These are phyloP conservation scores for Cyphomyrus plagiostoma DNA, from an alignment of 2,113 vertebrate genomes.

Conservation along the genomic window DNA sequence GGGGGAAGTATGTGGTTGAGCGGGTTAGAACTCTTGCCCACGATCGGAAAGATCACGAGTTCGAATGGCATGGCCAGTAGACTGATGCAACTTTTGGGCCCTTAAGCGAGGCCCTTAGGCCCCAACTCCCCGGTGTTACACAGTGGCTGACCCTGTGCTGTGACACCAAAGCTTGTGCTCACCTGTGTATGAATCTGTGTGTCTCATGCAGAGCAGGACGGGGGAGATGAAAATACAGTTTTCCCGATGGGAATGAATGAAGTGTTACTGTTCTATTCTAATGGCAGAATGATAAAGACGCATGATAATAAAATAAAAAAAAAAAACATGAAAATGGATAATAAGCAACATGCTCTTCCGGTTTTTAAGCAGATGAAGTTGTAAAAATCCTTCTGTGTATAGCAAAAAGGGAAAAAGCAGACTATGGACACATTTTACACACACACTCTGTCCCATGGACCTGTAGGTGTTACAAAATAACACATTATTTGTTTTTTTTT, in stretches of 20 bases:
- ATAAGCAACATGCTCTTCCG: background rate
- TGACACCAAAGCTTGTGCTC: background rate
- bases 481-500: background rate
- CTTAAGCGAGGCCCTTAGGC: background rate
- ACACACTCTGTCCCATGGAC: background rate
- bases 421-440: background rate
- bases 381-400: background rate
- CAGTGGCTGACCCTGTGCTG: background rate
- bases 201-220: too few relatives aligned
- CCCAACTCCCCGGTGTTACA: background rate
- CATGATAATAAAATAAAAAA: background rate
- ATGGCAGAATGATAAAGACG: background rate
- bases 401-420: background rate
- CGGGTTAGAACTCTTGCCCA: background rate
- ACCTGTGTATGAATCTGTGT: background rate
- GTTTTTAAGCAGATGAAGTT: background rate
- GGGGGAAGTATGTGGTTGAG: background rate
- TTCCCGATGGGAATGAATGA: too few relatives aligned
- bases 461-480: background rate
- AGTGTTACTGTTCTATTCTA: background rate
- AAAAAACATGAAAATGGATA: background rate
- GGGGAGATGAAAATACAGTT: too few relatives aligned
- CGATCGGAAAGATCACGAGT: background rate
- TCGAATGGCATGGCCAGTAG: background rate
- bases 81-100: background rate